A percentile compares a stretch with the other conserved stretches of the same genome.
Evolutionary conservation across 2,113 vertebrate species (phyloP).

Genomic region (Actenoides lindsayi): DNA sequence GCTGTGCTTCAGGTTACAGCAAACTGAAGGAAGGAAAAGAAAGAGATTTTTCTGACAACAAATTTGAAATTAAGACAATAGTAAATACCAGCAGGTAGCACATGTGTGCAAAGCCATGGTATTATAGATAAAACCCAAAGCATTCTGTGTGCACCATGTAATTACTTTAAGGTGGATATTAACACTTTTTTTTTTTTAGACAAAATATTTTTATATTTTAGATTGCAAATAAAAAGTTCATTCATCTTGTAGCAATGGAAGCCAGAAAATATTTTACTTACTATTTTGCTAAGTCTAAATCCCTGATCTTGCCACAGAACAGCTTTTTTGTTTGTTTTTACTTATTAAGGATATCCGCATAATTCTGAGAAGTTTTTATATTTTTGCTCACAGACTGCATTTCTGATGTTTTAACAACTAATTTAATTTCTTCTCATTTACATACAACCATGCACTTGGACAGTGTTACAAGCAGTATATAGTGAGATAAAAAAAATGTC

Average conservation of each 20-base stretch:
- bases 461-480: not conserved
- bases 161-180: not conserved
- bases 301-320: not conserved
- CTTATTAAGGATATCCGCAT: not conserved
- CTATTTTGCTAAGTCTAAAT: not conserved
- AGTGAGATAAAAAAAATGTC: not conserved
- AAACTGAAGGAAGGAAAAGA: not conserved
- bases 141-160: not conserved
- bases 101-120: not conserved
- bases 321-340: not conserved
- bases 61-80: constrained; percentile 13
- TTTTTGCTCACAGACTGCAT: not conserved
- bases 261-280: not conserved
- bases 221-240: not conserved
- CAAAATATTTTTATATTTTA: not conserved
- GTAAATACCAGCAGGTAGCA: not conserved
- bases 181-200: not conserved
- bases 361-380: not conserved
- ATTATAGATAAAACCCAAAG: not conserved
- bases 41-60: constrained; percentile 12
- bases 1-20: not conserved
- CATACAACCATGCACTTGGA: not conserved
- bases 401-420: not conserved
- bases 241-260: not conserved
- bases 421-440: not conserved